Base-by-base conservation (phyloP, 2,888 invertebrate species). In the Iphiclides podalirius region DNA sequence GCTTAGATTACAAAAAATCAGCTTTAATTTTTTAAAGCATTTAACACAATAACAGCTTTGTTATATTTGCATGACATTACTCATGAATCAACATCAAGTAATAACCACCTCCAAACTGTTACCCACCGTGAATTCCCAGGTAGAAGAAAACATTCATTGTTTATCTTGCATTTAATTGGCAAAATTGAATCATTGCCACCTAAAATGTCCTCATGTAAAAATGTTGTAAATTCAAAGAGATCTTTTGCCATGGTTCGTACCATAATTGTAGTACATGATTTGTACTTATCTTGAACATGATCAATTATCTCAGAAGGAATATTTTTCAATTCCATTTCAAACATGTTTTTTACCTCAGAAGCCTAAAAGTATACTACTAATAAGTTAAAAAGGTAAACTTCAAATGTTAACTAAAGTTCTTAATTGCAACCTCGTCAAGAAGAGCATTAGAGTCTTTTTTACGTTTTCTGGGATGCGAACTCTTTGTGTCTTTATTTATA, bases 91-190 rank as follows among this genome's bases (percentile, higher is more conserved):
- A n/a, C n/a, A n/a, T n/a, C n/a, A n/a, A n/a, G n/a, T n/a, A n/a
- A n/a, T n/a, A n/a, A n/a, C n/a, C n/a, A n/a, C n/a, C n/a, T n/a
- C n/a, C n/a, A n/a, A n/a, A n/a, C n/a, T n/a, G n/a, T n/a, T n/a
- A n/a, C n/a, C n/a, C n/a, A n/a, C n/a, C n/a, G n/a, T 55, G 91
- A 92, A 36, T 90, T 84, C 47, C 88, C 73, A 14, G 96, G 96
- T 63, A 96, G 91, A 13, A 95, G 69, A 76, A 90, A 94, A 46
- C 72, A 66, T 11, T 88, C 75, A 14, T 76, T 64, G 28, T 84
- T 72, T 4, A 92, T 66, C 49, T 64, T 66, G 57, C 90, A 90
- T 61, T 89, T 76, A 14, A 92, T 70, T 41, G 92, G 74, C 28
- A 64, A 59, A 3, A 88, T 72, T 4, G 82, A 85, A 41, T 79